A percentile compares a stretch with the other conserved stretches of the same genome.
Conservation (phyloP, 64 coral and sea anemone genomes). For the Actinia tenebrosa region DNA sequence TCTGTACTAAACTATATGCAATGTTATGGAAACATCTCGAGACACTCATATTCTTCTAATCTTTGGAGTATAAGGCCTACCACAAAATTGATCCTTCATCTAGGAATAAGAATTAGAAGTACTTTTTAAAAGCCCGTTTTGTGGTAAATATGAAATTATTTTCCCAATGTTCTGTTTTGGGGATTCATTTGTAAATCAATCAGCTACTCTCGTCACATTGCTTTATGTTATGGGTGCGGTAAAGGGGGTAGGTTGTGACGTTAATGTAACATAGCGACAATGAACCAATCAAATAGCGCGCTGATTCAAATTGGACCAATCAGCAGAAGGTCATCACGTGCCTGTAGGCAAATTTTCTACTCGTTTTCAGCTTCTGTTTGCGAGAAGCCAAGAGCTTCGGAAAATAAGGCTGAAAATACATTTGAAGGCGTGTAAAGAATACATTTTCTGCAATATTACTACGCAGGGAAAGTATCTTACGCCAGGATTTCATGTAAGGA, state of each 20-base stretch:
- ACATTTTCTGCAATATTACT: not conserved
- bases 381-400: slow-evolving; percentile 77
- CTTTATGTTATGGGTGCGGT: slow-evolving; percentile 50
- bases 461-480: slow-evolving; percentile 15
- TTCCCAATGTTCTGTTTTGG: not conserved
- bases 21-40: not conserved
- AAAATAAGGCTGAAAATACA: slow-evolving; percentile 29
- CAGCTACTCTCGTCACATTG: not conserved
- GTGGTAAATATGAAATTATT: slow-evolving; percentile 15
- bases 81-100: slow-evolving; percentile 21
- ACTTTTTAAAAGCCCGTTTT: slow-evolving; percentile 13
- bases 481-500: slow-evolving; percentile 8
- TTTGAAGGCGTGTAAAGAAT: slow-evolving; percentile 15
- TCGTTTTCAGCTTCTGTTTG: slow-evolving; percentile 75
- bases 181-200: slow-evolving; percentile 24
- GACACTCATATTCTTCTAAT: not conserved
- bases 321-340: slow-evolving; percentile 73
- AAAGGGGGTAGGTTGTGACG: slow-evolving; percentile 58
- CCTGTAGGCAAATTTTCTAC: slow-evolving; percentile 63
- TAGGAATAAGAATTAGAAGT: not conserved
- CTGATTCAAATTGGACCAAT: slow-evolving; percentile 94
- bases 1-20: not conserved
- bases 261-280: slow-evolving; percentile 92
- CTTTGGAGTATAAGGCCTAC: not conserved
- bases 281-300: slow-evolving; percentile 65